phyloP scores from a whole-genome alignment of 2,113 vertebrate genomes.

The Quiscalus mexicanus region DNA sequence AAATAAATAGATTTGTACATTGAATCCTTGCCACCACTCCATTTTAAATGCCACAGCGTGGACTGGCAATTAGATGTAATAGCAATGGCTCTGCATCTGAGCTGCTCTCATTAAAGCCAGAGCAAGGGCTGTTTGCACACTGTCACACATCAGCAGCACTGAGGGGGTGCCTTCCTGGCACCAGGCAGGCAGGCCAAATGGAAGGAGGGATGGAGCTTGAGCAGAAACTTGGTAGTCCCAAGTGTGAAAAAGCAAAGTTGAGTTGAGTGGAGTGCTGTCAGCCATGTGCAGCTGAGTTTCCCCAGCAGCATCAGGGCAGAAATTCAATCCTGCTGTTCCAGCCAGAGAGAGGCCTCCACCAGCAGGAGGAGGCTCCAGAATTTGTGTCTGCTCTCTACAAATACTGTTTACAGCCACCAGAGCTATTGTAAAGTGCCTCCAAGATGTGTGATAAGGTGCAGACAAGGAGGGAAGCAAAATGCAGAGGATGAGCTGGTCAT shows the following conservation, averaged over 20 bases:
- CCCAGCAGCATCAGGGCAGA: background rate
- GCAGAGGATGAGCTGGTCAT: background rate
- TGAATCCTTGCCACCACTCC: slow-evolving; percentile 25
- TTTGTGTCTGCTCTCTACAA: background rate
- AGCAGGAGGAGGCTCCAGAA: background rate
- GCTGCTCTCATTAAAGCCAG: background rate
- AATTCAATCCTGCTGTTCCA: background rate
- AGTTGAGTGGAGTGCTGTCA: background rate
- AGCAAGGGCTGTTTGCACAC: background rate
- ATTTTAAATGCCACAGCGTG: background rate
- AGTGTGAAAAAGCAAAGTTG: background rate
- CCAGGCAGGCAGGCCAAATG: background rate
- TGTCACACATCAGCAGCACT: background rate
- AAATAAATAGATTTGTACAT: slow-evolving; percentile 41
- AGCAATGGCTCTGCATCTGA: background rate
- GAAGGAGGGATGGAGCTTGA: background rate
- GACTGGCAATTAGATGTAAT: background rate
- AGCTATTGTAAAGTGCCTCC: background rate
- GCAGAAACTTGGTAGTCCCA: background rate
- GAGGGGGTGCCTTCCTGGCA: background rate
- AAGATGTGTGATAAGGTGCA: background rate
- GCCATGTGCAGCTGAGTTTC: background rate
- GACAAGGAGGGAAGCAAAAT: background rate
- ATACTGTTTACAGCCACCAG: background rate
- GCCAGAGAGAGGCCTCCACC: background rate